Percentiles rank a stretch among this genome's conserved stretches.
phyloP scores from a whole-genome alignment of 2,797 vertebrate genomes.

The Oreonectes daqikongensis region DNA sequence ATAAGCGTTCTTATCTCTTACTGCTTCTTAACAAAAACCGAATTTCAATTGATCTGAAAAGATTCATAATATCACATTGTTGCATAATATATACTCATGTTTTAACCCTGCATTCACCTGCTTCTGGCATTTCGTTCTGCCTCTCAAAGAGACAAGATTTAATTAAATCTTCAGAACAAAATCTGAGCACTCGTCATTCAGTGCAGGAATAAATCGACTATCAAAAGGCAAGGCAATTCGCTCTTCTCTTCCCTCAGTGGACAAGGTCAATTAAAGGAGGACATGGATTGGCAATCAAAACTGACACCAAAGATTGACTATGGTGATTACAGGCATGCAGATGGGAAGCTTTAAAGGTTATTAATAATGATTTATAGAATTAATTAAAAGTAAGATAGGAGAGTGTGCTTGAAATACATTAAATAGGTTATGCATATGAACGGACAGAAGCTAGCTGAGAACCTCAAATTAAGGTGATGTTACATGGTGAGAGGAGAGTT shows the following conservation, averaged over 20 bases:
- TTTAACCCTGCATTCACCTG: slow-evolving; percentile 38
- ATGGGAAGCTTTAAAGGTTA: slow-evolving; percentile 82
- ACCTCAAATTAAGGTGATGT: slow-evolving; percentile 54
- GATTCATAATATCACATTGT: slow-evolving; percentile 22
- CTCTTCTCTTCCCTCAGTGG: slow-evolving; percentile 74
- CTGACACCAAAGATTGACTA: slow-evolving; percentile 82
- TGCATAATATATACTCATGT: slow-evolving; percentile 36
- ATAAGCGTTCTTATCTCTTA: not conserved
- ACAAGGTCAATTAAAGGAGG: slow-evolving; percentile 83
- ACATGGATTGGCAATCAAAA: slow-evolving; percentile 83
- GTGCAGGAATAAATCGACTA: slow-evolving; percentile 70
- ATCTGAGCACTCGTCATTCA: slow-evolving; percentile 73
- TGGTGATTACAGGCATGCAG: slow-evolving; percentile 80
- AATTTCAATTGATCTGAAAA: slow-evolving; percentile 16
- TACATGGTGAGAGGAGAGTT: not conserved
- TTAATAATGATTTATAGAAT: slow-evolving; percentile 86
- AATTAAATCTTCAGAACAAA: slow-evolving; percentile 76
- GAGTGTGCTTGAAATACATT: slow-evolving; percentile 73
- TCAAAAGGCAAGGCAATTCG: slow-evolving; percentile 73
- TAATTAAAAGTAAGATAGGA: slow-evolving; percentile 80
- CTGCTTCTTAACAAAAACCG: not conserved
- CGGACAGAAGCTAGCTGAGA: slow-evolving; percentile 63
- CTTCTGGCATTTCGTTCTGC: slow-evolving; percentile 56
- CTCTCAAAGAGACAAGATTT: slow-evolving; percentile 66
- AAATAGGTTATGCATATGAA: slow-evolving; percentile 72